phyloP scores from a whole-genome alignment of 2,797 vertebrate genomes.

The Prionace glauca region DNA sequence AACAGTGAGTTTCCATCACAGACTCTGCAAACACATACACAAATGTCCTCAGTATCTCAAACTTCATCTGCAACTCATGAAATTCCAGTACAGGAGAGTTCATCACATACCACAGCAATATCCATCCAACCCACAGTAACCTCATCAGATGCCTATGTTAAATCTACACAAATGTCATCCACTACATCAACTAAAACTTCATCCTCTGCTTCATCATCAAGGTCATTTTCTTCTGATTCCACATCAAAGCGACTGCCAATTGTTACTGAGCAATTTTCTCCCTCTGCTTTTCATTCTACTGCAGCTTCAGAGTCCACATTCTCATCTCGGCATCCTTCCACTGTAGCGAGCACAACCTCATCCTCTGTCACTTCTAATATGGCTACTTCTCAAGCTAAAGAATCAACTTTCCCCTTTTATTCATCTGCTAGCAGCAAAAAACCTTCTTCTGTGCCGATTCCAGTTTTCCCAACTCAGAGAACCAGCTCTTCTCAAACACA shows the following conservation, averaged over 20 bases:
- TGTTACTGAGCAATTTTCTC: neutral
- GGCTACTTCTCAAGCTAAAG: neutral
- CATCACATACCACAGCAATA: neutral
- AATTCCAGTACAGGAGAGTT: neutral
- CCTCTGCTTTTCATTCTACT: neutral
- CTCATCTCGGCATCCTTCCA: neutral
- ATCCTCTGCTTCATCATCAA: neutral
- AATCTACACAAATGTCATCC: neutral
- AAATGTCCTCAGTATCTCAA: neutral
- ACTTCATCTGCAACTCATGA: neutral
- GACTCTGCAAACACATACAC: neutral
- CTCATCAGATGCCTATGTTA: neutral
- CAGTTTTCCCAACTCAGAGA: neutral
- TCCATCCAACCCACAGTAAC: neutral
- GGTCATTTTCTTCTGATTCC: neutral
- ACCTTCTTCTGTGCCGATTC: neutral
- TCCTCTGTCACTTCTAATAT: neutral
- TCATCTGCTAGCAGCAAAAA: neutral
- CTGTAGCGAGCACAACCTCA: neutral
- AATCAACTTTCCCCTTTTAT: neutral
- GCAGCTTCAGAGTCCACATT: neutral
- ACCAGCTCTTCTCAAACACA: neutral
- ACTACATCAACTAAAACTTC: neutral
- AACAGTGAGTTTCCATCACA: neutral
- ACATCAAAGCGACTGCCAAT: neutral